Evolutionary conservation across 2,113 vertebrate genomes (phyloP).

Genomic region (Oncorhynchus nerka): DNA sequence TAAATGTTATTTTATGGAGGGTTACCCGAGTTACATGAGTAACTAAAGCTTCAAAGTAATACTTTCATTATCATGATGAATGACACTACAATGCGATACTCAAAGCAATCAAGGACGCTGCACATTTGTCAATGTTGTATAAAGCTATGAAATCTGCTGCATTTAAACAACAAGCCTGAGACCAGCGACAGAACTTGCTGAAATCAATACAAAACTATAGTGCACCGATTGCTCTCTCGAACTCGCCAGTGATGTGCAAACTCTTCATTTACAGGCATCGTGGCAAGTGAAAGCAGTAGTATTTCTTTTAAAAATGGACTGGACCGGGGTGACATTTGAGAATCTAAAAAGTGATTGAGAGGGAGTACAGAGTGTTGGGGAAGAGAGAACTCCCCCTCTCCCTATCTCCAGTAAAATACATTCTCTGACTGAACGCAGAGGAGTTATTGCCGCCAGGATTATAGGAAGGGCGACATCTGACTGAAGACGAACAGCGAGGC

Average conservation of each 20-base stretch:
- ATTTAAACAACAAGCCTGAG: neutral
- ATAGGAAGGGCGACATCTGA: constrained; percentile 5
- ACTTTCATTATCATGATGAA: neutral
- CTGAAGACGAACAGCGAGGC: constrained; percentile 35
- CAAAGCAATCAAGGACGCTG: neutral
- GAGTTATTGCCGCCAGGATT: constrained; percentile 30
- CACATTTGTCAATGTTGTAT: neutral
- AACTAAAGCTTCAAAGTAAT: neutral
- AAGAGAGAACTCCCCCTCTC: constrained; percentile 37
- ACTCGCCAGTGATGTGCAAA: neutral
- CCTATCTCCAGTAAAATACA: constrained; percentile 50
- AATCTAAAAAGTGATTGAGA: constrained; percentile 20
- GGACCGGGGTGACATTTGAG: constrained; percentile 53
- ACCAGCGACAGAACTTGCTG: neutral
- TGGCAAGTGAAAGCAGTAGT: constrained; percentile 17
- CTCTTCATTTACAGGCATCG: neutral
- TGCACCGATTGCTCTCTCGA: neutral
- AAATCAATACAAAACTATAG: neutral
- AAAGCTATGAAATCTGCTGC: neutral
- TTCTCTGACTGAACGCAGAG: constrained; percentile 27
- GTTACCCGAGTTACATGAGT: neutral
- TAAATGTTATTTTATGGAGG: too few species aligned
- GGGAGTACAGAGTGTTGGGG: constrained; percentile 25
- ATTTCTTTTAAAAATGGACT: constrained; percentile 17
- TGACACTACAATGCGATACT: neutral